Base-by-base conservation (phyloP, 2,797 vertebrate species). In the Enteromius afrohamiltoni region DNA sequence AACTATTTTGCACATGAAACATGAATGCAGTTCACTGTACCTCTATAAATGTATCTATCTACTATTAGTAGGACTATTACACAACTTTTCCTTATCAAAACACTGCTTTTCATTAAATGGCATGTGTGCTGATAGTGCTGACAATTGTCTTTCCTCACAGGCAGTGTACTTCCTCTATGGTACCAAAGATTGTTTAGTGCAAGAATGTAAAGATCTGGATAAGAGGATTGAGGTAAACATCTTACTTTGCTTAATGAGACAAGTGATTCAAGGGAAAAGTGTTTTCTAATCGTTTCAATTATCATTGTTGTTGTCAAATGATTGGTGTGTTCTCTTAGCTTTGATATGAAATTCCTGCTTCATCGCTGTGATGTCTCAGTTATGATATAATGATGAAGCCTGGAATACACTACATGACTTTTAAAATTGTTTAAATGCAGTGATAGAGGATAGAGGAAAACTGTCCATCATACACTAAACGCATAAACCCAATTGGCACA, bases 171-270 rank as follows among this genome's bases (percentile, higher is more conserved):
- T 99, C 92, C 96, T 99, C 89, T 99, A 98, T 79, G 97, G 97
- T 89, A 99, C 97, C 93, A 99, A 96, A 96, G 98, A 99, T 88
- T 99, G 98, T 91, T 95, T 99, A 90, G 96, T 99, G 71, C 98
- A 99, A 90, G 97, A 98, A 93, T 99, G 98, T 93, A 99, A 99
- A 92, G 97, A 99, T 89, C 94, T 99, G 92, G 96, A 99, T 93
- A 98, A 98, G 94, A 97, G 96, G 91, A 94, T 99, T 90, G 97
- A 99, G 97, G 97, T 99, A 96, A 92, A 87, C 26, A 47, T 53
- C 68, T 65, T 0, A 64, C 19, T 14, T 29, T 0, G 70, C 9
- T 71, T 76, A 29, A 19, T n/a, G 11, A 40, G 19, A 40, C 42
- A 68, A 3, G 26, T 16, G 26, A 45, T 80, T 73, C 6, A 40